phyloP scores from a whole-genome alignment of 1,140 invertebrate genomes.

The Drosophila subobscura region DNA sequence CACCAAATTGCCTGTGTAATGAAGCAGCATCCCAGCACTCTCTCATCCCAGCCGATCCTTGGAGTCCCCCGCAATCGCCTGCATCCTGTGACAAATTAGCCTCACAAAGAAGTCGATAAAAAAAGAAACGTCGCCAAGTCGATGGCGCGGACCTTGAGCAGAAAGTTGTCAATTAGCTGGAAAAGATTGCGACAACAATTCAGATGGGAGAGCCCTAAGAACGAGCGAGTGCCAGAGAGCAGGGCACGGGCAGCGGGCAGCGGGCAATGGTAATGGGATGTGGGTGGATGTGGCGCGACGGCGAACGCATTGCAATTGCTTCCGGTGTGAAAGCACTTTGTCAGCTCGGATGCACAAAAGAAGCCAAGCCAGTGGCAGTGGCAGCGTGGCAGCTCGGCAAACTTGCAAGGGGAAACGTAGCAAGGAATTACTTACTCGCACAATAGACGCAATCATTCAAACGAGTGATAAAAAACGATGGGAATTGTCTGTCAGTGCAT shows the following conservation, averaged over 20 bases:
- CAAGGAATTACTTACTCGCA: conserved; percentile 10
- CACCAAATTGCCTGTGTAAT: conserved; percentile 79
- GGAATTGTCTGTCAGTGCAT: neutral
- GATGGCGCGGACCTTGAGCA: conserved; percentile 11
- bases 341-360: conserved; percentile 67
- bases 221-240: too few species aligned
- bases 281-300: conserved; percentile 26
- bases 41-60: conserved; percentile 11
- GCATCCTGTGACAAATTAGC: conserved; percentile 77
- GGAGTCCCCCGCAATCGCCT: conserved; percentile 33
- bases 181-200: conserved; percentile 3
- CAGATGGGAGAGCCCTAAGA: neutral
- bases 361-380: conserved; percentile 8
- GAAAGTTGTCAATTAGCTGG: conserved; percentile 61
- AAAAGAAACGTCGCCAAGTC: conserved; percentile 17
- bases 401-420: conserved; percentile 4
- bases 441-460: conserved; percentile 33
- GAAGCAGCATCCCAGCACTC: conserved; percentile 34
- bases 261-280: neutral
- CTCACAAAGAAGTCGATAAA: conserved; percentile 63
- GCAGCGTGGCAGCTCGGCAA: neutral
- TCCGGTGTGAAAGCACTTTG: conserved; percentile 80
- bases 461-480: conserved; percentile 6
- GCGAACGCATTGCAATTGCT: conserved; percentile 75
- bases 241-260: conserved; percentile 5